These are phyloP conservation scores for Drosophila anceps DNA, from an alignment of 2,888 invertebrate genomes.

Conservation along the genomic window DNA sequence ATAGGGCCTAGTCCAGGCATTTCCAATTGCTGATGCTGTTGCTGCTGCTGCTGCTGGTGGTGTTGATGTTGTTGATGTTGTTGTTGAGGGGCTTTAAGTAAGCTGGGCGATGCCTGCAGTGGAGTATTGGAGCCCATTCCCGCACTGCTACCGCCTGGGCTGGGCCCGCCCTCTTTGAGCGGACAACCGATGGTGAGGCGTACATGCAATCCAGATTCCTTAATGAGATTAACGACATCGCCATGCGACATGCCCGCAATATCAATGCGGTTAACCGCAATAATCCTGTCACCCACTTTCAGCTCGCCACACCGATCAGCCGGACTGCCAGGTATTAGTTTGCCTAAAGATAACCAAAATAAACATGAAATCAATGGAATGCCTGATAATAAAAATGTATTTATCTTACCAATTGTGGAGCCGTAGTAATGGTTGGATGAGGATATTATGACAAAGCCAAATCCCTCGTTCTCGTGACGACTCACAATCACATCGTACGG, in stretches of 20 bases:
- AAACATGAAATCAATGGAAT: not conserved
- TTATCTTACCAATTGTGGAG: slow-evolving; percentile 91
- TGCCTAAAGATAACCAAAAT: slow-evolving; percentile 87
- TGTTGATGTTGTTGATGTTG: slow-evolving; percentile 65
- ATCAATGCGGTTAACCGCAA: slow-evolving; percentile 97
- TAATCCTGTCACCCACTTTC: slow-evolving; percentile 97
- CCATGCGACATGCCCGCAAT: slow-evolving; percentile 97
- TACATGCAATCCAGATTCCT: slow-evolving; percentile 96
- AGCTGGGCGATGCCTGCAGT: slow-evolving; percentile 64
- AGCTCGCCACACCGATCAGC: slow-evolving; percentile 96
- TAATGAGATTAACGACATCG: slow-evolving; percentile 98
- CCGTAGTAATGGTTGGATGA: slow-evolving; percentile 92
- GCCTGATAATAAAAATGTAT: not conserved
- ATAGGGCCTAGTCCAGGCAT: slow-evolving; percentile 62
- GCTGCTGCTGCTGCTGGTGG: slow-evolving; percentile 59
- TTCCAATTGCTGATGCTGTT: slow-evolving; percentile 58
- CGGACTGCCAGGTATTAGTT: slow-evolving; percentile 97
- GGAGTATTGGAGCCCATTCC: slow-evolving; percentile 75
- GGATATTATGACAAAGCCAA: slow-evolving; percentile 99
- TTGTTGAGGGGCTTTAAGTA: slow-evolving; percentile 71
- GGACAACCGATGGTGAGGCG: slow-evolving; percentile 90
- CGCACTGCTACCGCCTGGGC: slow-evolving; percentile 66
- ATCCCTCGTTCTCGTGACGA: slow-evolving; percentile 96
- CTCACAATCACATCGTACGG: slow-evolving; percentile 97
- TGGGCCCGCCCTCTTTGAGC: slow-evolving; percentile 78